Evolutionary conservation across 2,113 vertebrate species (phyloP).

Genomic region (Spea multiplicata): DNA sequence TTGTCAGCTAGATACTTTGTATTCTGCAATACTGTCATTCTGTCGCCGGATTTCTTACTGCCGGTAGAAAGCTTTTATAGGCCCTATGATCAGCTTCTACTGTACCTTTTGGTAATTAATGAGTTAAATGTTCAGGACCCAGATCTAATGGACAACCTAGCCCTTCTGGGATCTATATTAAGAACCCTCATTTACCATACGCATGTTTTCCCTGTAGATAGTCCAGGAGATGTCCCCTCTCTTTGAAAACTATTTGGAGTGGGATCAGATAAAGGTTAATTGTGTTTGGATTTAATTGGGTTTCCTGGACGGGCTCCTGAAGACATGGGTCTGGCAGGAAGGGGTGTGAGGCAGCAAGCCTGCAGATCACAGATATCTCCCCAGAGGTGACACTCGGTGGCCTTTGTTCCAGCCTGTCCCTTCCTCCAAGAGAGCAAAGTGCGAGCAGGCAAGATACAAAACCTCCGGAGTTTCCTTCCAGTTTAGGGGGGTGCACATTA

Average conservation of each 20-base stretch:
- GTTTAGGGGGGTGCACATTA: constrained; percentile 18
- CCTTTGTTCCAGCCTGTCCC: constrained; percentile 47
- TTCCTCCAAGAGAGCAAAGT: constrained; percentile 69
- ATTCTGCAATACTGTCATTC: too few species aligned
- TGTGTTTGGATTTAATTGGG: constrained; percentile 21
- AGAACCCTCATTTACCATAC: too few species aligned
- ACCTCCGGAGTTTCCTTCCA: constrained; percentile 43
- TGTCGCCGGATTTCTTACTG: too few species aligned
- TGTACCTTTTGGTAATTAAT: too few species aligned
- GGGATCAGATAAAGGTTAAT: constrained; percentile 5
- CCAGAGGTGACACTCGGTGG: constrained; percentile 8
- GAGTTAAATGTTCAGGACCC: too few species aligned
- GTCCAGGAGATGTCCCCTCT: too few species aligned
- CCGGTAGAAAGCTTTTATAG: too few species aligned
- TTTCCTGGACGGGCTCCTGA: constrained; percentile 38
- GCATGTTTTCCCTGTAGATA: too few species aligned
- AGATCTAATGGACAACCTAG: too few species aligned
- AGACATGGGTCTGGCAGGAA: constrained; percentile 26
- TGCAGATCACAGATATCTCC: not conserved
- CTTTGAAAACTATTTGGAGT: not conserved
- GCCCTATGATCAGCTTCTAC: too few species aligned
- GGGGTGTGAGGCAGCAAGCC: constrained; percentile 55
- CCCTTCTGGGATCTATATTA: too few species aligned
- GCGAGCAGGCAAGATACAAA: constrained; percentile 67
- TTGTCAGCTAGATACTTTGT: not conserved